Conservation (phyloP, 2,113 vertebrate species). For the pig (Sus scrofa) region T2T-Sscrofa CM000827.6:62960001-62960500, state of each 20-base stretch:
- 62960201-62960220: not conserved
- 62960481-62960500: conserved; percentile 22
- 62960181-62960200: not conserved
- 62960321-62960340: not conserved
- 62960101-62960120: not conserved
- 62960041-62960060: not conserved
- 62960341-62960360: not conserved
- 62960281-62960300: not conserved
- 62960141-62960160: not conserved
- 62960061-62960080: not conserved
- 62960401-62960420: not conserved
- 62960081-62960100: not conserved
- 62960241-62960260: not conserved
- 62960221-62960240: not conserved
- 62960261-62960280: not conserved
- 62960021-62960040: not conserved
- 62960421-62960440: not conserved
- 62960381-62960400: conserved; percentile 2
- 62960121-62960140: not conserved
- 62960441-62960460: conserved; percentile 11
- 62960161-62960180: not conserved
- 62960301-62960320: not conserved
- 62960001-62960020: not conserved
- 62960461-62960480: not conserved
- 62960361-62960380: not conserved